A percentile compares a stretch with the other conserved stretches of the same genome.
Conservation (phyloP, 2,888 invertebrate genomes). For the Erynnis tages region DNA sequence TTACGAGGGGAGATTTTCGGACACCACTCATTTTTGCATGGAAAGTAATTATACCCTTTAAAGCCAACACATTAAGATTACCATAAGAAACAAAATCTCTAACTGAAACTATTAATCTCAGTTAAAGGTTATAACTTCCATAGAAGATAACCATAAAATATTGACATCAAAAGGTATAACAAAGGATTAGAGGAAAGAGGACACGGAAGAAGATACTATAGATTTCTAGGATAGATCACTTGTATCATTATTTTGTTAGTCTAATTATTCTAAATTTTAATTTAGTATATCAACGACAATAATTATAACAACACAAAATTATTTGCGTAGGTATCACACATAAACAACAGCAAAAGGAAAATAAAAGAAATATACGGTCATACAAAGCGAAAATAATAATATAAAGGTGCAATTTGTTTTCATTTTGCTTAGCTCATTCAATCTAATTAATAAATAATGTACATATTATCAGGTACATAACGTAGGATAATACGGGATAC, state of each 20-base stretch:
- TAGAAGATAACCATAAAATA: slow-evolving; percentile 40
- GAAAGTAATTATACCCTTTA: slow-evolving; percentile 47
- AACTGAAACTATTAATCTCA: slow-evolving; percentile 56
- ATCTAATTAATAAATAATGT: no score
- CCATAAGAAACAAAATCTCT: slow-evolving; percentile 57
- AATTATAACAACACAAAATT: slow-evolving; percentile 6
- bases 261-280: slow-evolving; percentile 7
- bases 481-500: not conserved
- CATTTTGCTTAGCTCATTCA: slow-evolving; percentile 22
- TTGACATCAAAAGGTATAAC: slow-evolving; percentile 53
- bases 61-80: slow-evolving; percentile 48
- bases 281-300: not conserved
- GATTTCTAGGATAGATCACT: slow-evolving; percentile 3
- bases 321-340: slow-evolving; percentile 1
- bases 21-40: slow-evolving; percentile 61
- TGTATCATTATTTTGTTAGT: not conserved
- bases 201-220: slow-evolving; percentile 27
- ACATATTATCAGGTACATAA: not conserved
- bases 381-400: slow-evolving; percentile 17
- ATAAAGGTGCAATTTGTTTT: slow-evolving; percentile 1
- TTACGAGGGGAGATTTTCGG: slow-evolving; percentile 80
- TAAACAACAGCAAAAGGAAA: slow-evolving; percentile 20
- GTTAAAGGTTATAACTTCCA: slow-evolving; percentile 59
- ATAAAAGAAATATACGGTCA: not conserved
- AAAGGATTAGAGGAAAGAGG: slow-evolving; percentile 40